Conservation (phyloP, 2,888 invertebrate species). For the Cataglyphis livida region DNA sequence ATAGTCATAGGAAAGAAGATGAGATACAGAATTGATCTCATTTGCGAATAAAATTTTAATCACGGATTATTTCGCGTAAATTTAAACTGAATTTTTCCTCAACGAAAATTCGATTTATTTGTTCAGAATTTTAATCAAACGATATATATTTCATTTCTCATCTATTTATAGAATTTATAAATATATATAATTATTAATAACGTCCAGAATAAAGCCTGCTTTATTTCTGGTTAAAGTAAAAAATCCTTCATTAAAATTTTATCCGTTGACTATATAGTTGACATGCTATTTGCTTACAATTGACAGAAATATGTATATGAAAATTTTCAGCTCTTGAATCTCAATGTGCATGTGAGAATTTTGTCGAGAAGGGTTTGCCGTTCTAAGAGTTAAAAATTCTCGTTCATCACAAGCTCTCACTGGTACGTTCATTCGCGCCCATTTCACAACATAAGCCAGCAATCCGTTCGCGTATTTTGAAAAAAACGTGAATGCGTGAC, state of each 20-base stretch:
- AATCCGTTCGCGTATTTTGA: slow-evolving; percentile 59
- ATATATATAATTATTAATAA: neutral
- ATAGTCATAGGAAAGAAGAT: neutral
- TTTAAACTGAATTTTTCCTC: slow-evolving; percentile 2
- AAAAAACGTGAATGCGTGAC: slow-evolving; percentile 65
- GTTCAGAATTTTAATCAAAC: neutral
- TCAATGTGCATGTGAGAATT: slow-evolving; percentile 4
- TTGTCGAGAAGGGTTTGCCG: slow-evolving; percentile 11
- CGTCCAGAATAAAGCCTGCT: neutral
- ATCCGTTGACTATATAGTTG: neutral
- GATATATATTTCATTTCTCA: neutral
- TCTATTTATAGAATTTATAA: neutral
- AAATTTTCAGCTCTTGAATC: neutral
- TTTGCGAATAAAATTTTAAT: slow-evolving; percentile 1
- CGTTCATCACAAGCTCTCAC: slow-evolving; percentile 2
- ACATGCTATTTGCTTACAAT: neutral
- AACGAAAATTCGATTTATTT: neutral
- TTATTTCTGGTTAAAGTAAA: neutral
- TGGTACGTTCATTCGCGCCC: slow-evolving; percentile 18
- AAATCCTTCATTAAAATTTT: neutral
- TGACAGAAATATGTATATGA: neutral
- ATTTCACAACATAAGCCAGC: slow-evolving; percentile 9
- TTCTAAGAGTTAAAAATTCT: slow-evolving; percentile 21
- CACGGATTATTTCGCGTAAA: neutral
- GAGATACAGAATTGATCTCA: neutral